phyloP scores from a whole-genome alignment of 2,113 vertebrate species.

The Halcyon senegalensis region DNA sequence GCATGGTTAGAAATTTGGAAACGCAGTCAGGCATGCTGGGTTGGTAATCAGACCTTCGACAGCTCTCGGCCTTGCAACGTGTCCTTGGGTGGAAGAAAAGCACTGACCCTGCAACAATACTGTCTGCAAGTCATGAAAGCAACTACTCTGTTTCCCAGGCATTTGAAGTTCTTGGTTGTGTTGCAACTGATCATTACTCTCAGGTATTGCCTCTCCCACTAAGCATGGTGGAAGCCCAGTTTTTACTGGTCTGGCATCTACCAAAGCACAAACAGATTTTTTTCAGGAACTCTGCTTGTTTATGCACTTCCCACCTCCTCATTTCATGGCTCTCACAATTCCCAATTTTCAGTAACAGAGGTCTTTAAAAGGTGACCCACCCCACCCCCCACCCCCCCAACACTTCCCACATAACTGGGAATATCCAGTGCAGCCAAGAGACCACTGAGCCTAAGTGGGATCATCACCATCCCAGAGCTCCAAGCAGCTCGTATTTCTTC shows the following conservation, averaged over 20 bases:
- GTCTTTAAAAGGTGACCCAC: background rate
- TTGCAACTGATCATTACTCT: background rate
- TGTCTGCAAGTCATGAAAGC: background rate
- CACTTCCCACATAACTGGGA: background rate
- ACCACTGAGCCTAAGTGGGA: background rate
- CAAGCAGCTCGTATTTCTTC: rapidly evolving
- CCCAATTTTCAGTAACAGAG: background rate
- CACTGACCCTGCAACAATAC: background rate
- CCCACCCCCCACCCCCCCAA: background rate
- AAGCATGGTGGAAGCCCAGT: background rate
- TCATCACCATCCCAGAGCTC: background rate
- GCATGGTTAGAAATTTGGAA: background rate
- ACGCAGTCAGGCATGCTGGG: background rate
- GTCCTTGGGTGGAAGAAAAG: background rate
- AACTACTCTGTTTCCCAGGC: background rate
- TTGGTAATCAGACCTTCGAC: background rate
- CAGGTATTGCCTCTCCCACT: background rate
- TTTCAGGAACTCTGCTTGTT: background rate
- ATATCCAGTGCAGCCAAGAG: background rate
- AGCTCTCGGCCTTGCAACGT: background rate
- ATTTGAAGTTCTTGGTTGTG: background rate
- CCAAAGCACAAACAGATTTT: background rate
- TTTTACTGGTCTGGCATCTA: background rate
- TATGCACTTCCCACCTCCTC: background rate
- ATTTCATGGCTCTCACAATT: background rate